Base-by-base conservation (phyloP, 2,113 vertebrate genomes). In the Solenodon paradoxus region DNA sequence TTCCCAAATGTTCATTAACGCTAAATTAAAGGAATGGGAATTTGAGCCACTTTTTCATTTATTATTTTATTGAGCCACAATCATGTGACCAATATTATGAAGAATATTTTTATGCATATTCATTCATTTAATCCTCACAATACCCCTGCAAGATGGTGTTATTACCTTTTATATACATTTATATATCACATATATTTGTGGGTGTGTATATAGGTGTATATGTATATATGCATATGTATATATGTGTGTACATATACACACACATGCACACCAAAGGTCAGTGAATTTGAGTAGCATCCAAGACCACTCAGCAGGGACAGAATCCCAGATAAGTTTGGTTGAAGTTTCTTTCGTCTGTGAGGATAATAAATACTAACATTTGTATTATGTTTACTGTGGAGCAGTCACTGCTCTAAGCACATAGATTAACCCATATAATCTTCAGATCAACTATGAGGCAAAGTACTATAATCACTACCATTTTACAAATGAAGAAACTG, bases 401-500 rank as follows among this genome's bases (percentile, higher is more conserved):
- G 10, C 66, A 93, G 42, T 64, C 9, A 47, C 22, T 83, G 13
- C 63, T 79, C 13, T 80, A 79, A 80, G 77, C 17, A 80, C 13
- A 53, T 82, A 24, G 3, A 47, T 84, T 74, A 49, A 77, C 42
- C 72, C 38, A 20, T 40, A 79, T 9, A 85, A 83, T 83, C 38
- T 57, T 75, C 63, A 74, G 24, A 69, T 90, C 55, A 68, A n/a
- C 13, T 38, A 30, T 45, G 38, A 77, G 9, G 4, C 51, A 59
- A n/a, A 40, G 11, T 83, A 61, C 28, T 66, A 19, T n/a, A 59
- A 90, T 71, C 40, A 90, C 19, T n/a, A 32, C 22, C 5, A 20
- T 81, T 72, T 85, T 75, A 51, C 64, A 93, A n/a, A 64, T 93
- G 66, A 88, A 81, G 77, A 93, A 79, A 94, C 64, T 28, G 45